Conservation (phyloP, 2,888 invertebrate genomes). For the Notocelia uddmanniana region DNA sequence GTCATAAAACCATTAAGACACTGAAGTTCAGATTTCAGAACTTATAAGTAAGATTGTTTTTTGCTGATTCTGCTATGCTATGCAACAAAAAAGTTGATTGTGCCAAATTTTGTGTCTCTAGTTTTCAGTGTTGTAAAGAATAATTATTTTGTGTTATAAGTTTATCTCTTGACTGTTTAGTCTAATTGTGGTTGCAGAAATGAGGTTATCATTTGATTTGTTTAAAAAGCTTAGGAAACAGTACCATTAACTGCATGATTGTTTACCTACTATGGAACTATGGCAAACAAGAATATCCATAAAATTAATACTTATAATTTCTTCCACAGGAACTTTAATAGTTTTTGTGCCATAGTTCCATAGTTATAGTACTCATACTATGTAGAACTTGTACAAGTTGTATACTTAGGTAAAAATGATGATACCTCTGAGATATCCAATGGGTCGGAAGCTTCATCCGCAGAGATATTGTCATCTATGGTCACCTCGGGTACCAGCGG, state of each 20-base stretch:
- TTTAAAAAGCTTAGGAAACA: not conserved
- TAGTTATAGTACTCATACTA: not conserved
- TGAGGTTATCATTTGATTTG: not conserved
- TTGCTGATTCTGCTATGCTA: not conserved
- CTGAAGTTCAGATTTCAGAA: not conserved
- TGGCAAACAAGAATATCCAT: too few relatives aligned
- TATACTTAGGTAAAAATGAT: not conserved
- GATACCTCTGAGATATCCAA: slow-evolving; percentile 52
- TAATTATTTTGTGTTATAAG: not conserved
- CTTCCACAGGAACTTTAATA: not conserved
- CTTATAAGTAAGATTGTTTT: slow-evolving; percentile 2
- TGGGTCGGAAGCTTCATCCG: slow-evolving; percentile 55
- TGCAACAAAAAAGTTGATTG: not conserved
- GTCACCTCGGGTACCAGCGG: slow-evolving; percentile 81
- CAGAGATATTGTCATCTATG: slow-evolving; percentile 64
- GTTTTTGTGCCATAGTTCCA: too few relatives aligned
- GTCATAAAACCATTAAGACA: not conserved
- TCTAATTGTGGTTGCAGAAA: not conserved
- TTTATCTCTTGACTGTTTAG: not conserved
- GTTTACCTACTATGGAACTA: not conserved
- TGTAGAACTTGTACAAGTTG: too few relatives aligned
- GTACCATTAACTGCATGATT: not conserved
- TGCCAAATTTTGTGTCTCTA: not conserved
- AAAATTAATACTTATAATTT: not conserved
- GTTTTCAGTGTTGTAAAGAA: not conserved